These are phyloP conservation scores for Piscicola geometra DNA, from an alignment of 2,888 invertebrate genomes.

Conservation along the genomic window DNA sequence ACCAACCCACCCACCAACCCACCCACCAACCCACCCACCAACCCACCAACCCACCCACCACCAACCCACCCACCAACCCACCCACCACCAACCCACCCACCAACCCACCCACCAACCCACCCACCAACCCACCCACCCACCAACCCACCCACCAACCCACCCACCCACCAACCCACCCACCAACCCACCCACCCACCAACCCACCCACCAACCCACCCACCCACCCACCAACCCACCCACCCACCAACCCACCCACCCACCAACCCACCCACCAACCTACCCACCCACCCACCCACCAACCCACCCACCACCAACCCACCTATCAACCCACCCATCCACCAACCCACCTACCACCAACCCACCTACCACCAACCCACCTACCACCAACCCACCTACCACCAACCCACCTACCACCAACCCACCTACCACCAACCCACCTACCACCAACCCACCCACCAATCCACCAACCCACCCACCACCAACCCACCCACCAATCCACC, in stretches of 20 bases:
- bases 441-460: neutral
- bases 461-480: neutral
- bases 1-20: no score
- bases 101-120: no score
- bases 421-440: neutral
- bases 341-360: neutral
- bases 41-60: neutral
- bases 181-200: neutral
- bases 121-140: neutral
- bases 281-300: neutral
- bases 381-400: neutral
- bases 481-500: neutral
- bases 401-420: neutral
- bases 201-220: neutral
- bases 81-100: neutral
- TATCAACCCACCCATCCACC: neutral
- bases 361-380: neutral
- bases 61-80: neutral
- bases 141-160: neutral
- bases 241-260: neutral
- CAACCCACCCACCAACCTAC: slow-evolving; percentile 9
- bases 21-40: neutral
- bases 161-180: neutral
- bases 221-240: neutral
- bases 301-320: no score